phyloP scores from a whole-genome alignment of 2,888 invertebrate genomes.

The Spodoptera littoralis region DNA sequence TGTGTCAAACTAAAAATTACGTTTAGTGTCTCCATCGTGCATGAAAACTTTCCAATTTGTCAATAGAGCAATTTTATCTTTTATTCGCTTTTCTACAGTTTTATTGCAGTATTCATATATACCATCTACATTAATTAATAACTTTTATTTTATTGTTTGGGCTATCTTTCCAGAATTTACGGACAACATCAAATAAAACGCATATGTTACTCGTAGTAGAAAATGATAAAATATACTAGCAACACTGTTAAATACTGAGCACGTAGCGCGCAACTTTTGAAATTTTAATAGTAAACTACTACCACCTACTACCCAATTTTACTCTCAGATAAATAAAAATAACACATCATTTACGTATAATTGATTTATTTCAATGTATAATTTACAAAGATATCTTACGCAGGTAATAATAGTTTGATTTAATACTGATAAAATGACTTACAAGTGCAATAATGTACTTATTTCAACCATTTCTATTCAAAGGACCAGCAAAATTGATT shows the following conservation, averaged over 20 bases:
- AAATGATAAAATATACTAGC: neutral
- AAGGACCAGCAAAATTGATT: constrained; percentile 7
- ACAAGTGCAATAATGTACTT: constrained; percentile 22
- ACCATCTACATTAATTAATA: too few species aligned
- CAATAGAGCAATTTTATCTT: too few species aligned
- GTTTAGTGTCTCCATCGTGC: constrained; percentile 27
- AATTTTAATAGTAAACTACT: too few species aligned
- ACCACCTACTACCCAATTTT: too few species aligned
- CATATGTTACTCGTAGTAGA: too few species aligned
- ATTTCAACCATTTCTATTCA: constrained; percentile 20
- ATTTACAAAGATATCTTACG: constrained; percentile 40
- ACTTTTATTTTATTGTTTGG: too few species aligned
- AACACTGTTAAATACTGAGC: constrained; percentile 6
- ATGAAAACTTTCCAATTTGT: neutral
- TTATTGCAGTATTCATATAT: too few species aligned
- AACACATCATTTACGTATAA: constrained; percentile 13
- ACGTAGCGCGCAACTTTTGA: too few species aligned
- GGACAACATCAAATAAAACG: too few species aligned
- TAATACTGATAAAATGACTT: constrained; percentile 41
- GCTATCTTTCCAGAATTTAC: too few species aligned
- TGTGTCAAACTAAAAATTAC: constrained; percentile 68
- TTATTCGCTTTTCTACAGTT: too few species aligned
- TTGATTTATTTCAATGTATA: constrained; percentile 38
- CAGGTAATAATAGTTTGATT: neutral
- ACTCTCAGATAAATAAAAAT: neutral